Evolutionary conservation across 2,797 vertebrate genomes (phyloP).

Genomic region (Chiroxiphia lanceolata): DNA sequence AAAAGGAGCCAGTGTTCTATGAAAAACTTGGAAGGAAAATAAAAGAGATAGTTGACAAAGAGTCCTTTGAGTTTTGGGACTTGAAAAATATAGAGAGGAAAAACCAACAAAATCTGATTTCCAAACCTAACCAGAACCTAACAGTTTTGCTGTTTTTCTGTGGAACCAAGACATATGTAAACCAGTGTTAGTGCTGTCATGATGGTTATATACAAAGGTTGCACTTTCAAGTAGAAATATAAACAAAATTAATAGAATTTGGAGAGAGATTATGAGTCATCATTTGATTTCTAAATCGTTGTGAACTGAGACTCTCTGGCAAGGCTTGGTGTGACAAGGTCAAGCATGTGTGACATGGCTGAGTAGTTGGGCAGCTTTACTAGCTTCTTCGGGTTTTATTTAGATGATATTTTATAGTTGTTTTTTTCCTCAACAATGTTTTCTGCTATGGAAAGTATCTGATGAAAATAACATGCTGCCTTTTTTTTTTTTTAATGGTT

Average conservation of each 20-base stretch:
- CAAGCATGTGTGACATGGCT: background rate
- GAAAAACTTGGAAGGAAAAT: slow-evolving; percentile 36
- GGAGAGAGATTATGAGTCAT: background rate
- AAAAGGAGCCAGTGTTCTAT: slow-evolving; percentile 33
- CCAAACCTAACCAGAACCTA: background rate
- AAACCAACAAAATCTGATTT: background rate
- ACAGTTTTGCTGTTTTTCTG: background rate
- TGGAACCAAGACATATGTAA: background rate
- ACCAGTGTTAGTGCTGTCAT: background rate
- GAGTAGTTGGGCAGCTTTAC: background rate
- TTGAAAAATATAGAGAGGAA: background rate
- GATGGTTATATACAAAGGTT: background rate
- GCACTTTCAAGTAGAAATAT: background rate
- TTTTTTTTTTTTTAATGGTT: background rate
- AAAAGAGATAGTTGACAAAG: slow-evolving; percentile 42
- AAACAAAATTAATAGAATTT: background rate
- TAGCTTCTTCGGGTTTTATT: background rate
- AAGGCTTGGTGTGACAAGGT: background rate
- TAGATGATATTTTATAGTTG: background rate
- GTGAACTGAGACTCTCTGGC: background rate
- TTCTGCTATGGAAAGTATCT: background rate
- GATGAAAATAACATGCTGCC: background rate
- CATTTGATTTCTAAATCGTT: background rate
- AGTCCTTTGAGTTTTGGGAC: slow-evolving; percentile 4
- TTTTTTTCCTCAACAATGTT: background rate